Evolutionary conservation across 2,113 vertebrate genomes (phyloP).

Genomic region (Oenanthe melanoleuca): DNA sequence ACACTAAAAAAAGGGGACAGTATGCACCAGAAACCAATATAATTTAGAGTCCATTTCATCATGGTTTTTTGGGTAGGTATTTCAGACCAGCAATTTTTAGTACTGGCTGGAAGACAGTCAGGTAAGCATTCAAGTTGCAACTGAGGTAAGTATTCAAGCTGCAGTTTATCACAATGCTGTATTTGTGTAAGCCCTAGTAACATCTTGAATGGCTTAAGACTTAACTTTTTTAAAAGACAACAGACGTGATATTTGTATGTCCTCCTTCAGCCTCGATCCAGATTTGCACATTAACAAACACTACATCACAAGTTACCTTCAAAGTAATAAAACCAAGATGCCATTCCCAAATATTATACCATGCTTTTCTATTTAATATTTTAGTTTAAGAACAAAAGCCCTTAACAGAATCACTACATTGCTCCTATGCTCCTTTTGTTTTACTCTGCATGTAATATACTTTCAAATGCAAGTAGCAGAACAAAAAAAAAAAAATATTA

Average conservation of each 20-base stretch:
- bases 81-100: background rate
- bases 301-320: background rate
- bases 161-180: background rate
- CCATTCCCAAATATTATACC: background rate
- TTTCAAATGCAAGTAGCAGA: background rate
- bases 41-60: background rate
- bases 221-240: background rate
- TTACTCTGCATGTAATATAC: background rate
- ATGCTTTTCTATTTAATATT: background rate
- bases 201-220: background rate
- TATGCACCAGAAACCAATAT: rapidly evolving
- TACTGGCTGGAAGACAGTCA: background rate
- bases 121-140: background rate
- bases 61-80: background rate
- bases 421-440: background rate
- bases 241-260: rapidly evolving
- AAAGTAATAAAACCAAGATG: background rate
- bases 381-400: background rate
- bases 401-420: background rate
- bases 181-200: background rate
- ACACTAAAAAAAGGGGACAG: background rate
- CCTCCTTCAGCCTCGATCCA: background rate
- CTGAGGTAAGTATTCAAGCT: background rate
- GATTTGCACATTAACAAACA: background rate
- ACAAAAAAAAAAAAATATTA: background rate